Evolutionary conservation across 2,113 vertebrate genomes (phyloP).

Genomic region (Triplophysa siluroides): DNA sequence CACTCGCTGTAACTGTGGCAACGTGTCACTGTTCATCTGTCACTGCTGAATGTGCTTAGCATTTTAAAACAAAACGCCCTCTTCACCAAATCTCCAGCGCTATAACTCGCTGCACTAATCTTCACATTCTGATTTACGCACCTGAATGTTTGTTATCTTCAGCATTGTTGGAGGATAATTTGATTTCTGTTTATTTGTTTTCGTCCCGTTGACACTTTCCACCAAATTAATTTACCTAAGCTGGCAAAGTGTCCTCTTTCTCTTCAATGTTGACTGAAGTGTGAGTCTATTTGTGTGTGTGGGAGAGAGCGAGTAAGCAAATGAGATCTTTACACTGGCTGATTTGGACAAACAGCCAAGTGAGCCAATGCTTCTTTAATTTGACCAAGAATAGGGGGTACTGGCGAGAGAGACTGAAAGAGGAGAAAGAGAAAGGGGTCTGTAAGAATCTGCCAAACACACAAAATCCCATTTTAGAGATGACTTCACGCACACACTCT

Average conservation of each 20-base stretch:
- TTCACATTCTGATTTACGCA: slow-evolving; percentile 11
- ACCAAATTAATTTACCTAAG: slow-evolving; percentile 26
- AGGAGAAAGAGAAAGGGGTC: not conserved
- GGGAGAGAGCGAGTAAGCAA: slow-evolving; percentile 4
- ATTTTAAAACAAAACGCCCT: too few relatives aligned
- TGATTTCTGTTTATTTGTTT: slow-evolving; percentile 6
- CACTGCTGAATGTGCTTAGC: too few relatives aligned
- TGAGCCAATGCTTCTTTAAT: slow-evolving; percentile 15
- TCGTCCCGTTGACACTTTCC: too few relatives aligned
- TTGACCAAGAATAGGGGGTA: not conserved
- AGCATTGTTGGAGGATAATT: not conserved
- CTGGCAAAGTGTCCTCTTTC: slow-evolving; percentile 10
- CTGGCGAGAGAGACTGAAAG: not conserved
- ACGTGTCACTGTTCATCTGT: too few relatives aligned
- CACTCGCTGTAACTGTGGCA: not conserved
- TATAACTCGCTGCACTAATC: not conserved
- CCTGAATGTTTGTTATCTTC: not conserved
- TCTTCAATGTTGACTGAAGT: slow-evolving; percentile 3
- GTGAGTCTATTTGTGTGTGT: not conserved
- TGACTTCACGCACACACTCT: not conserved
- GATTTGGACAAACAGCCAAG: not conserved
- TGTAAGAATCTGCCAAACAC: slow-evolving; percentile 3
- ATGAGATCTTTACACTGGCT: slow-evolving; percentile 5
- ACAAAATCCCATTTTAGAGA: not conserved
- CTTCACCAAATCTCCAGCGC: not conserved